These are phyloP conservation scores for Drosophila aldrichi DNA, from an alignment of 2,888 invertebrate genomes.

Conservation along the genomic window DNA sequence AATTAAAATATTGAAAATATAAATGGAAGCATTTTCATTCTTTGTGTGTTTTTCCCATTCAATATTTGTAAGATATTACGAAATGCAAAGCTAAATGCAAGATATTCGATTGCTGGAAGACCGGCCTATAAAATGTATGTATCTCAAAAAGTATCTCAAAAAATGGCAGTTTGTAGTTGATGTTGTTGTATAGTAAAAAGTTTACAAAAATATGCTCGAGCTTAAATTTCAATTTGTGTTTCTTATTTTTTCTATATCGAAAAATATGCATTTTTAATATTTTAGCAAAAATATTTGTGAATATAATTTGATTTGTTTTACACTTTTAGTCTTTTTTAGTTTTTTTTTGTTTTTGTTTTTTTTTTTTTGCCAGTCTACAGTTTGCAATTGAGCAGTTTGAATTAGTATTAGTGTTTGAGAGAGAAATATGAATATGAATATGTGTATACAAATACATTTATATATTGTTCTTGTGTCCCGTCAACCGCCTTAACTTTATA, in stretches of 20 bases:
- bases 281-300: slow-evolving; percentile 69
- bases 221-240: slow-evolving; percentile 4
- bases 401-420: slow-evolving; percentile 47
- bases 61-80: slow-evolving; percentile 7
- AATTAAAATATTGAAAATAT: slow-evolving; percentile 43
- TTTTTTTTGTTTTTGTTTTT: slow-evolving; percentile 6
- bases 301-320: slow-evolving; percentile 2
- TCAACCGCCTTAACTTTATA: slow-evolving; percentile 62
- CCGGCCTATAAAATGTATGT: slow-evolving; percentile 45
- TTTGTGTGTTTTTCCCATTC: slow-evolving; percentile 1
- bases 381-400: slow-evolving; percentile 70
- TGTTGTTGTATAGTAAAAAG: slow-evolving; percentile 16
- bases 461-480: slow-evolving; percentile 81
- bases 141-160: slow-evolving; percentile 41
- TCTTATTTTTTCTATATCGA: slow-evolving; percentile 12
- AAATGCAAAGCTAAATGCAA: slow-evolving; percentile 67
- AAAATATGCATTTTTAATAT: slow-evolving; percentile 40
- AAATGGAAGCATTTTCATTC: slow-evolving; percentile 29
- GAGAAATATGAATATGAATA: slow-evolving; percentile 29
- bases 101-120: slow-evolving; percentile 45
- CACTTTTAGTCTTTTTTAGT: slow-evolving; percentile 16
- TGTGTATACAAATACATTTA: slow-evolving; percentile 41
- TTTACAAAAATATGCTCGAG: slow-evolving; percentile 52
- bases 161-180: slow-evolving; percentile 60
- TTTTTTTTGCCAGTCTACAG: slow-evolving; percentile 71